Conservation (phyloP, 2,113 vertebrate species). For the Calidris pygmaea region DNA sequence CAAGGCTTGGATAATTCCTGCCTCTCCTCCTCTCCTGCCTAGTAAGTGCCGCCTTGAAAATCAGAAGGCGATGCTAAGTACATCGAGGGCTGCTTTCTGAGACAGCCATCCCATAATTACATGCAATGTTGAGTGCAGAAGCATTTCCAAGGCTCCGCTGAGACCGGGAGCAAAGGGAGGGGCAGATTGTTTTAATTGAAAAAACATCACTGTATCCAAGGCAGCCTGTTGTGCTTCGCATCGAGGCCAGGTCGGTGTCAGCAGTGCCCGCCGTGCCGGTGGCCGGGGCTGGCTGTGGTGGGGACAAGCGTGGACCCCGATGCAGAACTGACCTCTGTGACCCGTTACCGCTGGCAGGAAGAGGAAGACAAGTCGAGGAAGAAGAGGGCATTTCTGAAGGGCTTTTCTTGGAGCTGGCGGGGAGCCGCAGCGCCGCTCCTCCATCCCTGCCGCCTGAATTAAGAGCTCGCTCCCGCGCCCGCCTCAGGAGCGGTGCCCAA, state of each 20-base stretch:
- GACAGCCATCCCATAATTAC: not conserved
- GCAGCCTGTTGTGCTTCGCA: not conserved
- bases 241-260: not conserved
- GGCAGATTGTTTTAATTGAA: not conserved
- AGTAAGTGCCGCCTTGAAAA: not conserved
- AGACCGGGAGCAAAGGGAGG: not conserved
- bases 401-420: not conserved
- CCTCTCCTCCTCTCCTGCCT: not conserved
- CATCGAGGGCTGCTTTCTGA: not conserved
- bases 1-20: not conserved
- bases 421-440: not conserved
- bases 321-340: accelerated
- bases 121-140: not conserved
- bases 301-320: accelerated
- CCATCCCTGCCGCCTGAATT: not conserved
- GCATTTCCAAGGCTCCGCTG: not conserved
- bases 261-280: accelerated
- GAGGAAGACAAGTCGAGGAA: not conserved
- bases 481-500: not conserved
- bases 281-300: not conserved
- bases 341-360: accelerated
- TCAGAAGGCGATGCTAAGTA: not conserved
- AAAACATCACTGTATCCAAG: not conserved
- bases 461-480: accelerated
- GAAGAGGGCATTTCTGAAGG: not conserved